Evolutionary conservation across 2,113 vertebrate genomes (phyloP).

Genomic region (Osmerus mordax): DNA sequence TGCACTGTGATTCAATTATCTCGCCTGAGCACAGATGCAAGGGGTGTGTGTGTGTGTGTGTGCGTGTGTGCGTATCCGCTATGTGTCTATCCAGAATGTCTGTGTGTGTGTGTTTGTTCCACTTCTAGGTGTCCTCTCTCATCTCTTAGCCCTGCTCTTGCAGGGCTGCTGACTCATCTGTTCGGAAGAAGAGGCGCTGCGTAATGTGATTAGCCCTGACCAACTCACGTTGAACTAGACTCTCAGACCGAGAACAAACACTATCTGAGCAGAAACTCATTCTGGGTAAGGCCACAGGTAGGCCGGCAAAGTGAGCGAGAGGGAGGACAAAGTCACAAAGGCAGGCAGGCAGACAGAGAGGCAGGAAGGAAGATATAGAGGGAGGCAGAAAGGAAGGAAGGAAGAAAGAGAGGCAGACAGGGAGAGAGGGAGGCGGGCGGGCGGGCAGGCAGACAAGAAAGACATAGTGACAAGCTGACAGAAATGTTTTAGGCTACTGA

Average conservation of each 20-base stretch:
- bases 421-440: too few species aligned
- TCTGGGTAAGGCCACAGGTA: neutral
- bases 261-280: constrained; percentile 33
- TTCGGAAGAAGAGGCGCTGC: constrained; percentile 60
- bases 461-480: neutral
- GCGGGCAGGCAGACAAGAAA: neutral
- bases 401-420: neutral
- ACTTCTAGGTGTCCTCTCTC: constrained; percentile 25
- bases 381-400: constrained; percentile 41
- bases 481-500: neutral
- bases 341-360: constrained; percentile 18
- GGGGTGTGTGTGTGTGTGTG: neutral
- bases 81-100: too few species aligned
- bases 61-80: neutral
- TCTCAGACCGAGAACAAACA: constrained; percentile 36
- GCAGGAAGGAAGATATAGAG: constrained; percentile 34
- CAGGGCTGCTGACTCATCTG: constrained; percentile 61
- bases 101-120: neutral
- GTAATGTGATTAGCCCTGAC: constrained; percentile 60
- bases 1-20: constrained; percentile 22
- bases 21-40: constrained; percentile 10
- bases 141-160: constrained; percentile 14
- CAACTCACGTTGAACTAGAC: constrained; percentile 46
- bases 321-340: neutral
- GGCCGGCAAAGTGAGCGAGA: neutral